Evolutionary conservation across 2,113 vertebrate species (phyloP), one percentile per base, ranked within the genome.

Genomic region (Gallinago undulata): DNA sequence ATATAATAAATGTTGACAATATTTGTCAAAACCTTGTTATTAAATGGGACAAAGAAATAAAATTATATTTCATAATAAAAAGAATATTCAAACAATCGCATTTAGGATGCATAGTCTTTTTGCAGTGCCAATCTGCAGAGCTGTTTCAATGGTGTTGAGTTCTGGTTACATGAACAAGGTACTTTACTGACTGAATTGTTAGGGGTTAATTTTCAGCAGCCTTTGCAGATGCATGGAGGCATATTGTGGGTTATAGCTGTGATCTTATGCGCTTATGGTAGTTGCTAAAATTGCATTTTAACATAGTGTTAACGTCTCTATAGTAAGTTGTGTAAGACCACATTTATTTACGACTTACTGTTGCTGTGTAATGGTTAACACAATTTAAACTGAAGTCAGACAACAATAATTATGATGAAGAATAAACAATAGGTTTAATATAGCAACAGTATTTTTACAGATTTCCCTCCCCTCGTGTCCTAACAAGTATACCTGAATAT

Each of bases 21-120:
- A 93, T 96, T 96, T 97, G 89, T 96, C 89, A 94, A 91, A 94
- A 96, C 55, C 37, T 94, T 96, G 55, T 97, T 97, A 96, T 97
- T 96, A 96, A 95, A 96, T 95, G 84, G 87, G 95, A 96, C 87
- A 94, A 96, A 96, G 76, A 93, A 53, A 77, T 94, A 94, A 97
- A 97, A 97, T 93, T 96, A 77, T 93, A 97, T 98, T 97, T 94
- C 35, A 66, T 93, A 97, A 92, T 94, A 95, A 97, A 97, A 97
- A 95, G 60, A 95, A 56, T 74, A 82, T 85, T 97, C 90, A 94
- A 91, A 81, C 81, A 87, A 87, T 96, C 93, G 97, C 60, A 96
- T 97, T 93, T 96, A 96, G 93, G 94, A 92, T 33, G 70, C 94
- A 93, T 81, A 93, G 91, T 78, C 48, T 85, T 81, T 96, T 77